Percentiles rank a stretch among this genome's conserved stretches.
Evolutionary conservation across 2,888 invertebrate species (phyloP).

Genomic region (Cryptocephalus primarius): DNA sequence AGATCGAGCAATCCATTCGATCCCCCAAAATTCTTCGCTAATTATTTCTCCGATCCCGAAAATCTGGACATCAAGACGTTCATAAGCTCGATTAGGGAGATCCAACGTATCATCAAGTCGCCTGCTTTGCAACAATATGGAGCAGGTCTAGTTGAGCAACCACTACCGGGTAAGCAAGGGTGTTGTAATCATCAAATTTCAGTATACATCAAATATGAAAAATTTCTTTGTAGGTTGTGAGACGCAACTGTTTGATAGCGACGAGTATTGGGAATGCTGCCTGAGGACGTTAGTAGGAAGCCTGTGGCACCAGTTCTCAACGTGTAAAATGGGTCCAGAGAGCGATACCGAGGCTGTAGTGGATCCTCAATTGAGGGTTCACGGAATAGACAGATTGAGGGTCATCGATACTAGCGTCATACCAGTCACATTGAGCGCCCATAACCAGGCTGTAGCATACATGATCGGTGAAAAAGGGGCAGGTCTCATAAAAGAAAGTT

Average conservation of each 20-base stretch:
- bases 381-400: conserved; percentile 48
- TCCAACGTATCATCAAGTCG: conserved; percentile 39
- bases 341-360: conserved; percentile 30
- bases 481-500: conserved; percentile 47
- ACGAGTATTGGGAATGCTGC: conserved; percentile 58
- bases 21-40: conserved; percentile 63
- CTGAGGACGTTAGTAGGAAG: conserved; percentile 44
- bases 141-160: conserved; percentile 8
- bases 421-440: conserved; percentile 52
- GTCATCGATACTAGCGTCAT: conserved; percentile 61
- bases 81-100: conserved; percentile 37
- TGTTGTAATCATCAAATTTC: not conserved
- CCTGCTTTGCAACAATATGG: conserved; percentile 35
- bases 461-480: conserved; percentile 65
- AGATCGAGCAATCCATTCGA: conserved; percentile 57
- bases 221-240: conserved; percentile 7
- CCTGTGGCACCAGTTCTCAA: conserved; percentile 44
- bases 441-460: conserved; percentile 55
- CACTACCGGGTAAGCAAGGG: conserved; percentile 13
- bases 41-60: conserved; percentile 62
- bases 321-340: conserved; percentile 43
- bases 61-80: conserved; percentile 35
- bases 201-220: no score
- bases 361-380: conserved; percentile 30
- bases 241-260: conserved; percentile 40